Conservation (phyloP, 2,888 invertebrate genomes). For the Watsonalla cultraria region DNA sequence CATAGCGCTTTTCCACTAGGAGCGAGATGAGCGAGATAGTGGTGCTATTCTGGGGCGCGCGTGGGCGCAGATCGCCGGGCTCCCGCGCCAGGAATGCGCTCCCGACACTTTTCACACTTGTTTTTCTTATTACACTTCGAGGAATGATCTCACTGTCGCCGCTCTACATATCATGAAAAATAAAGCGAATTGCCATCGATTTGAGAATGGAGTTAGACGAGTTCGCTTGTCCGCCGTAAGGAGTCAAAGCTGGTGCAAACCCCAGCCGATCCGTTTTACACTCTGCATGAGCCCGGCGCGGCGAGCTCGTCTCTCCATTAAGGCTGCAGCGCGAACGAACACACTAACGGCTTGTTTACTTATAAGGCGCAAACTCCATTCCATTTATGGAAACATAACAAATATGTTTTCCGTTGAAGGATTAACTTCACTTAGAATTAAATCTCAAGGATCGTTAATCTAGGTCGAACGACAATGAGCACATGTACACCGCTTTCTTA, state of each 20-base stretch:
- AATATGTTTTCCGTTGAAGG: conserved; percentile 64
- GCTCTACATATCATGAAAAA: conserved; percentile 18
- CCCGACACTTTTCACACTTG: conserved; percentile 38
- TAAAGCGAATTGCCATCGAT: conserved; percentile 42
- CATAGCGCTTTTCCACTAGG: conserved; percentile 68
- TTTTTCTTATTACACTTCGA: conserved; percentile 35
- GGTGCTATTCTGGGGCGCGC: conserved; percentile 68
- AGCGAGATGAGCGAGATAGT: conserved; percentile 43
- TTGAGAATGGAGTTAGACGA: conserved; percentile 27
- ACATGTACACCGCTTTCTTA: conserved; percentile 9
- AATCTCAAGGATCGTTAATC: conserved; percentile 30
- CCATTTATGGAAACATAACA: conserved; percentile 56
- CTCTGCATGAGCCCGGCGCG: conserved; percentile 30
- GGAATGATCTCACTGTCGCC: conserved; percentile 36
- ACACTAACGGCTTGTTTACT: conserved; percentile 68
- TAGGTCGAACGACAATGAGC: conserved; percentile 30
- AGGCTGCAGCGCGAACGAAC: conserved; percentile 65
- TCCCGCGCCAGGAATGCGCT: conserved; percentile 34
- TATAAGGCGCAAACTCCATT: conserved; percentile 60
- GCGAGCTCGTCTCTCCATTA: conserved; percentile 52
- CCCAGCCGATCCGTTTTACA: conserved; percentile 32
- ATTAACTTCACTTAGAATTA: conserved; percentile 45
- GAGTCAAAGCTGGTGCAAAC: conserved; percentile 24
- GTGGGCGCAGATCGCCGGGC: conserved; percentile 43
- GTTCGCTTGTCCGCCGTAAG: conserved; percentile 30